Evolutionary conservation across 2,113 vertebrate genomes (phyloP).

Genomic region (Verasper variegatus): DNA sequence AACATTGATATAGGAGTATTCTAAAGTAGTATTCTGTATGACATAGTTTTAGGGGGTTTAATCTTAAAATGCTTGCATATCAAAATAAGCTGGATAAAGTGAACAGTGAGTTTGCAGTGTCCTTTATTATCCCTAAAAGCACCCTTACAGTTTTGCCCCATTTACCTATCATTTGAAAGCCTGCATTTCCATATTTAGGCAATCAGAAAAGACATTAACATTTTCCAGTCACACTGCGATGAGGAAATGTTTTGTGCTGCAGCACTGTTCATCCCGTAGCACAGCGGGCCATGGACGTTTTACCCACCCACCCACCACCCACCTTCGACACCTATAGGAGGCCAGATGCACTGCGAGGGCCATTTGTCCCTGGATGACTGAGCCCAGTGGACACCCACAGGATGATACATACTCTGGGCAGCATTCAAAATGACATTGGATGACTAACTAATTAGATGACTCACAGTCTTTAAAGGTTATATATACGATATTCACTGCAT

Average conservation of each 20-base stretch:
- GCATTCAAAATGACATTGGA: conserved; percentile 60
- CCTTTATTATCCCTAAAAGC: conserved; percentile 54
- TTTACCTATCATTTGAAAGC: conserved; percentile 57
- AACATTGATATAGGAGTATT: too few relatives aligned
- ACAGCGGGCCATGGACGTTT: conserved; percentile 53
- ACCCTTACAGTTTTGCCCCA: conserved; percentile 34
- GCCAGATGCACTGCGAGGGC: conserved; percentile 48
- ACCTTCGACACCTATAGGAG: conserved; percentile 27
- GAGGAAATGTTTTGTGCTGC: conserved; percentile 58
- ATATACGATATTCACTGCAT: neutral
- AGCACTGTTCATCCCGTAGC: conserved; percentile 49
- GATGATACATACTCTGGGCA: conserved; percentile 53
- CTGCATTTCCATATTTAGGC: conserved; percentile 70
- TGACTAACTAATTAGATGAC: conserved; percentile 59
- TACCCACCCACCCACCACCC: conserved; percentile 46
- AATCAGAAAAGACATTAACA: conserved; percentile 70
- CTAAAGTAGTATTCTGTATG: too few relatives aligned
- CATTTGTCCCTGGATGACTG: conserved; percentile 54
- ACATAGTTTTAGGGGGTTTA: neutral
- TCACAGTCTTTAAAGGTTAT: conserved; percentile 45
- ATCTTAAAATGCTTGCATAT: conserved; percentile 2
- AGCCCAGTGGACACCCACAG: conserved; percentile 51
- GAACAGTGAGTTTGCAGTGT: conserved; percentile 27
- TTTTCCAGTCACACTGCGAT: conserved; percentile 50
- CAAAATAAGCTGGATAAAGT: conserved; percentile 26